Evolutionary conservation across 2,888 invertebrate species (phyloP).

Genomic region (Eristalinus sepulchralis): DNA sequence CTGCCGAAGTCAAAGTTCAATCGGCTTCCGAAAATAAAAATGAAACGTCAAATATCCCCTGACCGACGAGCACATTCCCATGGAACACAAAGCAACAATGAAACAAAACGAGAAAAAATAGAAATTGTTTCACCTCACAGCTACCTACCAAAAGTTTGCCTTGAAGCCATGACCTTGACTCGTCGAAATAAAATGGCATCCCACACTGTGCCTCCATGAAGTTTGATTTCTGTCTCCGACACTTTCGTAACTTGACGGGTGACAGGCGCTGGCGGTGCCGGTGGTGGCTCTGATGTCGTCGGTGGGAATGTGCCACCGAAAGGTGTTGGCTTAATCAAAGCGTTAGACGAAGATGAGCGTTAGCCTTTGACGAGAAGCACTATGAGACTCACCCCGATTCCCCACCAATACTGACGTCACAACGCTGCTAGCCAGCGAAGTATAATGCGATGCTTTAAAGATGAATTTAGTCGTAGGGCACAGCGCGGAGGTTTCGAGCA

Average conservation of each 20-base stretch:
- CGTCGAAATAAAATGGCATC: constrained; percentile 62
- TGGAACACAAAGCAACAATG: constrained; percentile 11
- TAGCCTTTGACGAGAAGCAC: constrained; percentile 25
- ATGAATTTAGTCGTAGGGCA: constrained; percentile 19
- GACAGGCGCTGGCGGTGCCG: not conserved
- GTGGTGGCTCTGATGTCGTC: not conserved
- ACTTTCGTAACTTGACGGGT: constrained; percentile 11
- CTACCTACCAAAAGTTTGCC: constrained; percentile 64
- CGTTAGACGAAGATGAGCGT: constrained; percentile 41
- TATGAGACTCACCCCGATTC: constrained; percentile 1
- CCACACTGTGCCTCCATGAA: constrained; percentile 22
- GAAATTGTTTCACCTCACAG: constrained; percentile 42
- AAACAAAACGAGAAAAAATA: constrained; percentile 7
- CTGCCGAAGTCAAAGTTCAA: constrained; percentile 58
- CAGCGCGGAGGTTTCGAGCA: constrained; percentile 27
- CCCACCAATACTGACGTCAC: not conserved
- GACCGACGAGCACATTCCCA: constrained; percentile 42
- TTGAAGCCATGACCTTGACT: constrained; percentile 70
- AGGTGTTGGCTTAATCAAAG: constrained; percentile 48
- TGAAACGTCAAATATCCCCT: constrained; percentile 5
- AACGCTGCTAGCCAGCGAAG: not conserved
- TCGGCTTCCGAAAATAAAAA: constrained; percentile 59
- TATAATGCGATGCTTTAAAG: constrained; percentile 1
- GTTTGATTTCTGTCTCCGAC: constrained; percentile 50
- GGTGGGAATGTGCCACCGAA: not conserved